Evolutionary conservation across 2,797 vertebrate genomes (phyloP).

Genomic region (Muscicapa comitata): DNA sequence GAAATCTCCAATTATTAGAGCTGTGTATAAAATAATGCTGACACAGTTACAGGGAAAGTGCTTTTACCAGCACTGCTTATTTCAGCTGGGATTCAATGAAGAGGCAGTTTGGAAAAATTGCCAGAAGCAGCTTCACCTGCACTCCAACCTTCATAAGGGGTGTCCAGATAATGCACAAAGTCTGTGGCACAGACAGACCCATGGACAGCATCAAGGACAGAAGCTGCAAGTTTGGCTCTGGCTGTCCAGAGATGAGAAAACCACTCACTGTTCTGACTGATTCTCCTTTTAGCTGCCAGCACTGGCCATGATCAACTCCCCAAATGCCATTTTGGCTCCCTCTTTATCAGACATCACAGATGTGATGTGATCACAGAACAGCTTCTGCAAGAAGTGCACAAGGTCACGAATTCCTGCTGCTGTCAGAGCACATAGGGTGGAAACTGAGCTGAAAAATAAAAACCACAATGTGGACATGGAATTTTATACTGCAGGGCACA

Average conservation of each 20-base stretch:
- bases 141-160: fast-evolving
- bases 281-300: neutral
- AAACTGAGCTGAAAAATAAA: neutral
- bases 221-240: neutral
- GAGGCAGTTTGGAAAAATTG: neutral
- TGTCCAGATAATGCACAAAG: neutral
- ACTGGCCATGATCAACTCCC: neutral
- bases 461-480: neutral
- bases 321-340: neutral
- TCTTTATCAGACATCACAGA: neutral
- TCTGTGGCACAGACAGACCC: neutral
- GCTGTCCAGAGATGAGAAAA: neutral
- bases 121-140: neutral
- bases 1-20: neutral
- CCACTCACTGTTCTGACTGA: neutral
- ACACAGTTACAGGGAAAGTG: neutral
- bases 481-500: neutral
- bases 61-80: neutral
- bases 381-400: neutral
- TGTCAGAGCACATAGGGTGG: neutral
- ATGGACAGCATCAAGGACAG: neutral
- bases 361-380: neutral
- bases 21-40: neutral
- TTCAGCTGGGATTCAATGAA: neutral
- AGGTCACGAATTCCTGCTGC: neutral